Conservation (phyloP, 2,797 vertebrate species). For the Pygocentrus nattereri region DNA sequence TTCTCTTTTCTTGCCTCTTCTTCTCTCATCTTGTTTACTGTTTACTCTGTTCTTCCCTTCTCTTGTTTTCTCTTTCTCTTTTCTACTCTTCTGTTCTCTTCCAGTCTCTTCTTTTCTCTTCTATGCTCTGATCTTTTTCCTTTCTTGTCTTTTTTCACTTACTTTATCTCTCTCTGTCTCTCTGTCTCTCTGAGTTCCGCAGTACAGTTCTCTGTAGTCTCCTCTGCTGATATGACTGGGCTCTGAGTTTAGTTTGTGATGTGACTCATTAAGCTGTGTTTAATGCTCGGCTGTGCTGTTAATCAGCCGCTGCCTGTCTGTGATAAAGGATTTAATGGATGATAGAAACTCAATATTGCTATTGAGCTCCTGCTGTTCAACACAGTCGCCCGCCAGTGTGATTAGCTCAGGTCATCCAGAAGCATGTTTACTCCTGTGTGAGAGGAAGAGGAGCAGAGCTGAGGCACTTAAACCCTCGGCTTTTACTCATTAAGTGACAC, state of each 20-base stretch:
- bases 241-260: background rate
- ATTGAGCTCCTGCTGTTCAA: background rate
- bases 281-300: background rate
- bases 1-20: background rate
- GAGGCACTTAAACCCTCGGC: background rate
- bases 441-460: background rate
- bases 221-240: background rate
- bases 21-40: conserved; percentile 19
- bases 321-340: background rate
- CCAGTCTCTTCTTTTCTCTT: too few species aligned
- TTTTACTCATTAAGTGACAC: background rate
- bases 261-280: background rate
- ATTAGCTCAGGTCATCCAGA: too few species aligned
- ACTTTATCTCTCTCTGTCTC: background rate
- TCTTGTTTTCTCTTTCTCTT: background rate
- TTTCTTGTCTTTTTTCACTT: background rate
- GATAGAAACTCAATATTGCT: background rate
- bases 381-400: background rate
- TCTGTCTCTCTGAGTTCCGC: background rate
- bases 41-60: background rate
- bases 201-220: background rate
- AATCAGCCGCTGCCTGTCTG: background rate
- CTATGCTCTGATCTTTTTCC: too few species aligned
- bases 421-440: background rate
- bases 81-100: too few species aligned